Percentiles rank a stretch among this genome's conserved stretches.
Conservation (phyloP, 2,113 vertebrate genomes). For the Leucosticte australis region DNA sequence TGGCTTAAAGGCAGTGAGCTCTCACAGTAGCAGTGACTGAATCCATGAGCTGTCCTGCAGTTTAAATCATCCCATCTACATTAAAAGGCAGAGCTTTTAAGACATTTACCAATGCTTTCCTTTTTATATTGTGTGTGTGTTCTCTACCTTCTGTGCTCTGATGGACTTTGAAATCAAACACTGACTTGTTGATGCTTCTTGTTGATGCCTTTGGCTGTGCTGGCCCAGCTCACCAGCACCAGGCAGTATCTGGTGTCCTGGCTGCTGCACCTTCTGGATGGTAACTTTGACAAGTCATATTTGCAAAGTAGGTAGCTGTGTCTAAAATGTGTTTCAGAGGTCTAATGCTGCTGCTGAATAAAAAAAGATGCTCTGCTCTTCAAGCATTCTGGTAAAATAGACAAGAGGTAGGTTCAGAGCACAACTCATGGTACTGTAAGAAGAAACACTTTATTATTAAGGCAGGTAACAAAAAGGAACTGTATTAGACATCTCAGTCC, state of each 20-base stretch:
- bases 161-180: not conserved
- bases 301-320: not conserved
- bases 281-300: not conserved
- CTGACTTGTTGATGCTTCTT: not conserved
- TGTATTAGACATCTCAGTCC: slow-evolving; percentile 19
- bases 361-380: not conserved
- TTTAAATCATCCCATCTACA: not conserved
- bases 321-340: not conserved
- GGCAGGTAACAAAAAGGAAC: slow-evolving; percentile 19
- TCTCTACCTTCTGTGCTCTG: not conserved
- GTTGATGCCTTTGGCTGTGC: not conserved
- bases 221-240: not conserved
- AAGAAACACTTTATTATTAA: slow-evolving; percentile 26
- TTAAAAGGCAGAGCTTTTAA: not conserved
- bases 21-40: not conserved
- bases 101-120: not conserved
- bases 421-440: not conserved
- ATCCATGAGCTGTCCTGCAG: fast-evolving
- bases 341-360: not conserved
- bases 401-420: not conserved
- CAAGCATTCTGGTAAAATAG: not conserved
- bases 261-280: not conserved
- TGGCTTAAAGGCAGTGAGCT: not conserved
- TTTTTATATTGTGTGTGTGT: not conserved
- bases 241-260: not conserved